Evolutionary conservation across 2,797 vertebrate genomes (phyloP).

Genomic region (Harpagifer antarcticus): DNA sequence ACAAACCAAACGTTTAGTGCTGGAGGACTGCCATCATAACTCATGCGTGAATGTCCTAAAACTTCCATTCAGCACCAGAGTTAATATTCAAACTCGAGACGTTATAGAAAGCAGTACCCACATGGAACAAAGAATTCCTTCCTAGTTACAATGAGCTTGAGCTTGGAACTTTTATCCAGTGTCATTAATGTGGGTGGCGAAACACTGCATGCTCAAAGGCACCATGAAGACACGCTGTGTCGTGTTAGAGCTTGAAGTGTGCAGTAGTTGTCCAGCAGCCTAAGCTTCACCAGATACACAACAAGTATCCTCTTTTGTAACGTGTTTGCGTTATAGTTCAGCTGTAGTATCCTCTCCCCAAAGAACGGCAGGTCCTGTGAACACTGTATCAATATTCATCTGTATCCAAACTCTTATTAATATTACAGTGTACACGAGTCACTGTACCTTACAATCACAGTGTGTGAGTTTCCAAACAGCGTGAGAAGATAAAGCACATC

Average conservation of each 20-base stretch:
- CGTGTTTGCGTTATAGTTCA: conserved; percentile 37
- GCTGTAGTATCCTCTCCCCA: conserved; percentile 39
- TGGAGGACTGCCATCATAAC: conserved; percentile 46
- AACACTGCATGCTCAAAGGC: conserved; percentile 43
- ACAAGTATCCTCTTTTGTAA: conserved; percentile 54
- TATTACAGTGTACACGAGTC: conserved; percentile 24
- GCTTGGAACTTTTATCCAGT: conserved; percentile 67
- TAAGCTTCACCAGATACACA: conserved; percentile 40
- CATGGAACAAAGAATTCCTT: conserved; percentile 22
- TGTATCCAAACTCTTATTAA: conserved; percentile 11
- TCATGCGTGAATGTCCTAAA: conserved; percentile 55
- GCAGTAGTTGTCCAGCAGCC: conserved; percentile 51
- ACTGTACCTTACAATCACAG: conserved; percentile 36
- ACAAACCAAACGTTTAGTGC: conserved; percentile 57
- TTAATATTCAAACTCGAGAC: conserved; percentile 42
- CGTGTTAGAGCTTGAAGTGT: conserved; percentile 41
- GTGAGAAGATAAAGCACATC: conserved; percentile 43
- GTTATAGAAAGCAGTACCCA: conserved; percentile 21
- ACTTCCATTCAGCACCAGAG: conserved; percentile 63
- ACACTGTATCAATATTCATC: conserved; percentile 57
- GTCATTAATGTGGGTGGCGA: conserved; percentile 59
- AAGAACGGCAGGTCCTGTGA: conserved; percentile 45
- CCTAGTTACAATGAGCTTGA: conserved; percentile 4
- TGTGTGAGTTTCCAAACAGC: conserved; percentile 38
- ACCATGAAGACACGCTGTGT: conserved; percentile 53